A percentile compares a stretch with the other conserved stretches of the same genome.
These are phyloP conservation scores for Noctuana brunneofusca DNA, from an alignment of 2,888 invertebrate species.

Conservation along the genomic window DNA sequence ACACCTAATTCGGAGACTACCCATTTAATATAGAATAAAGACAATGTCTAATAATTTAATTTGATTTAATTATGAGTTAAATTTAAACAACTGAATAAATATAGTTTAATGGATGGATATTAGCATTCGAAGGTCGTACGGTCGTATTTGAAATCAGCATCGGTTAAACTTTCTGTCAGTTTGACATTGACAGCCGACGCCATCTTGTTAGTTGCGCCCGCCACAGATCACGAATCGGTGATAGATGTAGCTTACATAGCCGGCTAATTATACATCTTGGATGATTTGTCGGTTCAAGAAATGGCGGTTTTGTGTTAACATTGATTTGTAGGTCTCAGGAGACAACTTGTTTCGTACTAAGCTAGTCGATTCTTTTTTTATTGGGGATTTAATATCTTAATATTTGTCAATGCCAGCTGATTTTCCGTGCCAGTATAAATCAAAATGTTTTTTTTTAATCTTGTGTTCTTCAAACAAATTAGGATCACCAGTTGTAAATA, in stretches of 20 bases:
- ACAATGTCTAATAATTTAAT: no score
- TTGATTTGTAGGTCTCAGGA: not conserved
- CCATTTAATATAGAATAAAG: no score
- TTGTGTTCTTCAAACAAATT: constrained; percentile 1
- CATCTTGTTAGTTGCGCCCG: constrained; percentile 16
- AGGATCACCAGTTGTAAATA: constrained; percentile 29
- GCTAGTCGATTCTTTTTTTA: constrained; percentile 27
- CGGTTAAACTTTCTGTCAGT: not conserved
- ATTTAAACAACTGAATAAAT: no score
- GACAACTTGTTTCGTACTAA: constrained; percentile 14
- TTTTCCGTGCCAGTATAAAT: constrained; percentile 9
- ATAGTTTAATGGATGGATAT: no score
- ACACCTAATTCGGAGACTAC: no score
- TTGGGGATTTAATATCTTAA: not conserved
- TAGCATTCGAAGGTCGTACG: not conserved
- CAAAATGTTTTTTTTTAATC: not conserved
- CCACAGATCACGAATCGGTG: constrained; percentile 7
- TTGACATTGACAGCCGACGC: constrained; percentile 21
- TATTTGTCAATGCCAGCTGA: not conserved
- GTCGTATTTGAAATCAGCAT: not conserved
- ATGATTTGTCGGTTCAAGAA: not conserved
- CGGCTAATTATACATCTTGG: not conserved
- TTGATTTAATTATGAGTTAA: no score
- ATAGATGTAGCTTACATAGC: constrained; percentile 5
- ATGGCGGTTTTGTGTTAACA: not conserved